Evolutionary conservation across 2,888 invertebrate genomes (phyloP), one percentile per base, ranked within the genome.

Genomic region (Habrosyne pyritoides): DNA sequence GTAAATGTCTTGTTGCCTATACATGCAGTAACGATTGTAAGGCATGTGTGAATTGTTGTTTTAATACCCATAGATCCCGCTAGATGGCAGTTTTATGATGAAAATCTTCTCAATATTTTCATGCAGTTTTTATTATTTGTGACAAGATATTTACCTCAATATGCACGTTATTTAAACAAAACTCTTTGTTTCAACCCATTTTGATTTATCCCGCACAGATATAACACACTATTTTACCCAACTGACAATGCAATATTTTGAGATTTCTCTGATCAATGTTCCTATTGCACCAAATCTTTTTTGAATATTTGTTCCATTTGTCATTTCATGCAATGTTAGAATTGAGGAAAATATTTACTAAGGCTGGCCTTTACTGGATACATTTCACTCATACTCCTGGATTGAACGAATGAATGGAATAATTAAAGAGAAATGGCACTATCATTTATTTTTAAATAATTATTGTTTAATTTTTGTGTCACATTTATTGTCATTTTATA

Each of bases 201-300:
- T 42, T 52, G 33, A 47, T 55, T 59, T 47, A 52, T 51, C 53
- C 36, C 0, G 36, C 36, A 59, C 33, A 52, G 21, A 47, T 33
- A 52, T 30, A 42, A 48, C 26, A 54, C 49, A 21, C 12, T 33
- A 33, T 33, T 0, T 33, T n/a, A 14, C 36, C 10, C 36, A n/a
- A 33, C 36, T 42, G 18, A 42, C 42, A 36, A n/a, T 55, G 60
- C 59, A 51, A 61, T 56, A 61, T 54, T 53, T 55, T 57, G 55
- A 59, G 55, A 59, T 63, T 60, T 54, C 47, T 56, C 10, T 26
- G 47, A 52, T 53, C 56, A 55, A 54, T 64, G 64, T 67, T 64
- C 61, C 53, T 64, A 61, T 61, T 47, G 14, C 53, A 50, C 52
- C 48, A 47, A 49, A 52, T 56, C 50, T 58, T 55, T 49, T 53